Conservation (phyloP, 1,140 invertebrate species). For the Trichonephila clavata region DNA sequence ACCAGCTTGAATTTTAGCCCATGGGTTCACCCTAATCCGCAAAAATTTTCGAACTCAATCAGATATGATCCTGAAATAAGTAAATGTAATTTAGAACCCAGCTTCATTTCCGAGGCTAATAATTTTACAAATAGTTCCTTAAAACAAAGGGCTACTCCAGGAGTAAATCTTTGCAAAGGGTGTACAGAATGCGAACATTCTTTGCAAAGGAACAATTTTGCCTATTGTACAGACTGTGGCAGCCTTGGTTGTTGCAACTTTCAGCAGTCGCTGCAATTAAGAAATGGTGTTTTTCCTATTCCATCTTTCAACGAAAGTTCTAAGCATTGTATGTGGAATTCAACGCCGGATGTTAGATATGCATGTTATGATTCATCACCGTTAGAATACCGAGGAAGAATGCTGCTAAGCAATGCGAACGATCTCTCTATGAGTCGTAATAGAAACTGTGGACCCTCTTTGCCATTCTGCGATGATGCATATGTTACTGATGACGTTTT, state of each 20-base stretch:
- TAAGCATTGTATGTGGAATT: neutral
- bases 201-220: neutral
- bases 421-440: neutral
- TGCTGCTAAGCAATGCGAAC: neutral
- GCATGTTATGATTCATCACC: neutral
- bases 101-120: neutral
- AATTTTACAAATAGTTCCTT: neutral
- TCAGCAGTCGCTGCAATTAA: neutral
- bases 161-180: neutral
- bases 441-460: neutral
- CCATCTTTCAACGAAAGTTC: neutral
- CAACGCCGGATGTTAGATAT: neutral
- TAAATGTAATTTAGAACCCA: neutral
- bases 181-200: neutral
- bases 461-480: neutral
- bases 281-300: neutral
- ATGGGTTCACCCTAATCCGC: neutral
- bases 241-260: neutral
- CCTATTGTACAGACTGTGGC: neutral
- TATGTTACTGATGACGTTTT: neutral
- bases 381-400: neutral
- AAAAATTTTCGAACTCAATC: neutral
- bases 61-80: neutral
- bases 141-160: neutral
- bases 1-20: neutral